phyloP scores from a whole-genome alignment of 1,140 invertebrate species.

The Drosophila saltans region DNA sequence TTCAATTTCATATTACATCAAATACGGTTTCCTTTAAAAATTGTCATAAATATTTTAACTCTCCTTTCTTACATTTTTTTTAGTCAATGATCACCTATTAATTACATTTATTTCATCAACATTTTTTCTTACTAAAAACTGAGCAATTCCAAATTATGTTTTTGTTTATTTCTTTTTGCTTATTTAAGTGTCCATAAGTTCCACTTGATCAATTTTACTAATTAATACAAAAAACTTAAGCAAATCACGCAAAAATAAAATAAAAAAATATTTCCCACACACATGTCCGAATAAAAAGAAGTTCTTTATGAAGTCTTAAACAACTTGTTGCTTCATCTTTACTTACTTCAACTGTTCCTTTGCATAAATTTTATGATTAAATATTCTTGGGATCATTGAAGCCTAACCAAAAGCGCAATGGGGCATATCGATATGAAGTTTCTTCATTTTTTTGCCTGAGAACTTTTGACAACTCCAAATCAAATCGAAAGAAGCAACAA shows the following conservation, averaged over 20 bases:
- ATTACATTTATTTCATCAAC: not conserved
- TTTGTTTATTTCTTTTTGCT: not conserved
- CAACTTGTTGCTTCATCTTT: constrained; percentile 9
- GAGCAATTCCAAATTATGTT: not conserved
- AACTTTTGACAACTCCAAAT: constrained; percentile 45
- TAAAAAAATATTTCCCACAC: constrained; percentile 62
- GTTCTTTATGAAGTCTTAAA: constrained; percentile 28
- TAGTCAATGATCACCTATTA: too few relatives aligned
- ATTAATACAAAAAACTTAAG: constrained; percentile 51
- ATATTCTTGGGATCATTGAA: constrained; percentile 61
- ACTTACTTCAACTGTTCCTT: constrained; percentile 28
- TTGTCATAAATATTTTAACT: too few relatives aligned
- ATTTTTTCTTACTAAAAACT: not conserved
- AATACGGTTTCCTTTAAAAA: too few relatives aligned
- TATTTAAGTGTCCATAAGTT: constrained; percentile 42
- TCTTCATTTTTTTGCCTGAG: constrained; percentile 8
- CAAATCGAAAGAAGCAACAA: constrained; percentile 42
- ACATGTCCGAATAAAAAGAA: constrained; percentile 32
- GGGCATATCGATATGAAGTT: constrained; percentile 32
- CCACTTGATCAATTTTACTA: constrained; percentile 47
- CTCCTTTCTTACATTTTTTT: too few relatives aligned
- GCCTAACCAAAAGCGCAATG: constrained; percentile 61
- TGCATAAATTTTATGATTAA: constrained; percentile 68
- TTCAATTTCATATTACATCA: too few relatives aligned
- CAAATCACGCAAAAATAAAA: constrained; percentile 21